Evolutionary conservation across 2,113 vertebrate genomes (phyloP).

Genomic region (Brachirus orientalis): DNA sequence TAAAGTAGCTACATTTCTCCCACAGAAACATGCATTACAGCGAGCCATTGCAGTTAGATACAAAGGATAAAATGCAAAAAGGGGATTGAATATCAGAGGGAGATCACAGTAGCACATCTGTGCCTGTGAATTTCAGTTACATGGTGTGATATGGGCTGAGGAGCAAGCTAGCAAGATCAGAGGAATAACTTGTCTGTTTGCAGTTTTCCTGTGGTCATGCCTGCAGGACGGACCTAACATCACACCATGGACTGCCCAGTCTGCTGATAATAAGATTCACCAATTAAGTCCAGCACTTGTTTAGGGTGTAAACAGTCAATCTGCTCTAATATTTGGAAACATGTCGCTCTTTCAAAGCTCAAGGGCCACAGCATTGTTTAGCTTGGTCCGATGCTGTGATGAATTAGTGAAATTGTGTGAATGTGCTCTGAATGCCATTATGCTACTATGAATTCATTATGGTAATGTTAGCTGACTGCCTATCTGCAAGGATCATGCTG

Average conservation of each 20-base stretch:
- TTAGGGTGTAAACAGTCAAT: conserved; percentile 55
- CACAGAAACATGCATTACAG: conserved; percentile 14
- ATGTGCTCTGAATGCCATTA: conserved; percentile 71
- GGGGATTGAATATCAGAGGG: conserved; percentile 18
- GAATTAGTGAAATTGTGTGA: conserved; percentile 70
- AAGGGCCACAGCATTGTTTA: conserved; percentile 65
- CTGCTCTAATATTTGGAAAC: conserved; percentile 67
- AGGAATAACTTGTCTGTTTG: conserved; percentile 21
- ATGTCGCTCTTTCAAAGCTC: conserved; percentile 51
- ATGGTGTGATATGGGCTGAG: conserved; percentile 25
- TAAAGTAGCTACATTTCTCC: conserved; percentile 2
- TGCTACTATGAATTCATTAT: conserved; percentile 73
- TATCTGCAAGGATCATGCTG: conserved; percentile 58
- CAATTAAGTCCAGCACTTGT: conserved; percentile 46
- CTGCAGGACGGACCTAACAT: conserved; percentile 18
- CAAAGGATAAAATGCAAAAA: conserved; percentile 45
- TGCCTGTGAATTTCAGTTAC: conserved; percentile 26
- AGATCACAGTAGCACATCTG: conserved; percentile 23
- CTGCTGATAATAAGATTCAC: conserved; percentile 50
- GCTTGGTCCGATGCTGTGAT: conserved; percentile 60
- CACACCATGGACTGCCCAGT: conserved; percentile 1
- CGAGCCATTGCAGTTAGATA: conserved; percentile 7
- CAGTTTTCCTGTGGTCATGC: conserved; percentile 24
- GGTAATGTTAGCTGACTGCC: conserved; percentile 36
- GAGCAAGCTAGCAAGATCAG: conserved; percentile 34